Evolutionary conservation across 2,113 vertebrate species (phyloP), one percentile per base, ranked within the genome.

Genomic region (Zosterops hypoxanthus): DNA sequence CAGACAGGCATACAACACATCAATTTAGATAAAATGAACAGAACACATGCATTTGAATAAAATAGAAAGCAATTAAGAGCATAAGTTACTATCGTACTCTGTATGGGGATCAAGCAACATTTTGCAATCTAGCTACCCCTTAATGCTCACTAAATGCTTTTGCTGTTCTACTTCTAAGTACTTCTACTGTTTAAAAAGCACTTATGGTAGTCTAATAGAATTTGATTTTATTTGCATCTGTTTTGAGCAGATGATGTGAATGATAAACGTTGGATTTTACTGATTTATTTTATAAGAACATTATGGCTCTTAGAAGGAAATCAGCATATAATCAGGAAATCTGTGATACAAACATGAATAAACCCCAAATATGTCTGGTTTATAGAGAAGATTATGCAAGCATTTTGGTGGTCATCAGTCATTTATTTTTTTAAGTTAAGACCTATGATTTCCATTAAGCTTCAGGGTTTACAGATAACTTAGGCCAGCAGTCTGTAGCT

Each of bases 241-340:
- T 65, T 96, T 93, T 55, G 77, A 94, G 39, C 78, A 78, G 93
- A 93, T 89, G 33, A 91, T 70, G 19, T 4, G 1, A 71, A 84
- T 80, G 44, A 95, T 53, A 72, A 95, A 87, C 7, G 10, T 14
- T 86, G 60, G 55, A 12, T 91, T 95, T 94, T 81, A 50, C 64
- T 65, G 89, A 95, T 76, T 87, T 93, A 82, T 87, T 94, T 95
- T 82, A 26, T 87, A 94, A 95, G 72, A 92, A 94, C 42, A 72
- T 94, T 85, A 87, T 20, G 28, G 41, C 77, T 79, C 44, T 87
- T 61, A 75, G 63, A 91, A 95, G 24, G 10, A 96, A 94, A 94
- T 79, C 76, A 82, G 46, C 33, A 46, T 72, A 56, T 87, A 86
- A 94, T 83, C 95, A 88, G 90, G 71, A 93, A 90, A 96, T 88